Conservation (phyloP, 2,888 invertebrate genomes). For the Leptinotarsa haldemani region DNA sequence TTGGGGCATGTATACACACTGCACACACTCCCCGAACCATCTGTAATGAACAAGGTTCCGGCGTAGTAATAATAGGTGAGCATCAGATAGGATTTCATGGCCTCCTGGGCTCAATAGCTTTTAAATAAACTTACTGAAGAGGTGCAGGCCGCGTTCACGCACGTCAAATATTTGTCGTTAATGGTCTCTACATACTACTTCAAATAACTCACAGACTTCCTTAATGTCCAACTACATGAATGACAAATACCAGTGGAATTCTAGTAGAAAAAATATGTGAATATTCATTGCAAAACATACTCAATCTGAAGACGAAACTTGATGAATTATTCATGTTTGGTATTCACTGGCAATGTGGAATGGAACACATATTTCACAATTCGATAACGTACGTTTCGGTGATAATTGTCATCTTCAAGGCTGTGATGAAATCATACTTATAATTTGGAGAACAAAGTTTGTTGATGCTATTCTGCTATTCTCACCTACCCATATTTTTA, state of each 20-base stretch:
- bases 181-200: constrained; percentile 58
- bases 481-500: no score
- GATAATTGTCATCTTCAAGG: no score
- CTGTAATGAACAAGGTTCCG: constrained; percentile 50
- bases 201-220: constrained; percentile 53
- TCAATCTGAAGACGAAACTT: no score
- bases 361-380: no score
- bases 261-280: no score
- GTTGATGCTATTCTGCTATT: no score
- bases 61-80: constrained; percentile 28
- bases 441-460: no score
- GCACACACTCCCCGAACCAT: constrained; percentile 38
- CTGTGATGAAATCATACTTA: no score
- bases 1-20: constrained; percentile 28
- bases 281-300: no score
- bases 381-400: no score
- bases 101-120: constrained; percentile 45
- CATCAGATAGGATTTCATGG: constrained; percentile 43
- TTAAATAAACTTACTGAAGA: constrained; percentile 50
- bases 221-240: constrained; percentile 53
- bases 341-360: no score
- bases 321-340: no score
- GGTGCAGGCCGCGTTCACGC: constrained; percentile 47
- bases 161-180: constrained; percentile 58
- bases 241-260: constrained; percentile 28